These are phyloP conservation scores for Marmota monax DNA, from an alignment of 2,113 vertebrate genomes.

Conservation along the genomic window DNA sequence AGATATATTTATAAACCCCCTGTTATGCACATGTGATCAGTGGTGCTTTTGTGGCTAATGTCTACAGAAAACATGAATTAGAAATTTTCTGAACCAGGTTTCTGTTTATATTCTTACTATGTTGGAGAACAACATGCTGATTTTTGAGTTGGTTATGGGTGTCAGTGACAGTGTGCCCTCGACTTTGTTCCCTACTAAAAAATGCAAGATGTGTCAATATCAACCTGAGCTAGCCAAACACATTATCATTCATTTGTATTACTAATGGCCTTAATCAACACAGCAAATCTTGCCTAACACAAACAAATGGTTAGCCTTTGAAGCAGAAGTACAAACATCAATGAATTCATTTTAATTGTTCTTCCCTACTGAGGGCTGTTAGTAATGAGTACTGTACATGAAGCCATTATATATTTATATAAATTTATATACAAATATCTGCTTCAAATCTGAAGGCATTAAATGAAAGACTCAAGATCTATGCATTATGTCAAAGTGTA, in stretches of 20 bases:
- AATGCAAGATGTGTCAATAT: slow-evolving; percentile 51
- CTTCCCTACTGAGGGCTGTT: slow-evolving; percentile 5
- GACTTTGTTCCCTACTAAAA: background rate
- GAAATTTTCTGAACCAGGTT: background rate
- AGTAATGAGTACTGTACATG: background rate
- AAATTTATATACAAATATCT: background rate
- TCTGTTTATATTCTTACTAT: background rate
- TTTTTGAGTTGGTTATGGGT: background rate
- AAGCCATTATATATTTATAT: background rate
- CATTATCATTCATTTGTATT: background rate
- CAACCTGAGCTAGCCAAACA: background rate
- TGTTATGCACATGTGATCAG: background rate
- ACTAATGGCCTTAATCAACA: slow-evolving; percentile 25
- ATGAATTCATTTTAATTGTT: slow-evolving; percentile 29
- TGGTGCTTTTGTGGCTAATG: background rate
- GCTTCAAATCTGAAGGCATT: background rate
- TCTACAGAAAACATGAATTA: background rate
- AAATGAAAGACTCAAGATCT: background rate
- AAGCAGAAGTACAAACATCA: slow-evolving; percentile 38
- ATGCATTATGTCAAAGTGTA: background rate
- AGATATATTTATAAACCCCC: background rate
- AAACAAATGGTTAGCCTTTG: slow-evolving; percentile 29
- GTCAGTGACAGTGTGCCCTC: background rate
- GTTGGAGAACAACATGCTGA: background rate
- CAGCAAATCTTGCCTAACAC: slow-evolving; percentile 17